Evolutionary conservation across 2,888 invertebrate species (phyloP).

Genomic region (Adelphocoris suturalis): DNA sequence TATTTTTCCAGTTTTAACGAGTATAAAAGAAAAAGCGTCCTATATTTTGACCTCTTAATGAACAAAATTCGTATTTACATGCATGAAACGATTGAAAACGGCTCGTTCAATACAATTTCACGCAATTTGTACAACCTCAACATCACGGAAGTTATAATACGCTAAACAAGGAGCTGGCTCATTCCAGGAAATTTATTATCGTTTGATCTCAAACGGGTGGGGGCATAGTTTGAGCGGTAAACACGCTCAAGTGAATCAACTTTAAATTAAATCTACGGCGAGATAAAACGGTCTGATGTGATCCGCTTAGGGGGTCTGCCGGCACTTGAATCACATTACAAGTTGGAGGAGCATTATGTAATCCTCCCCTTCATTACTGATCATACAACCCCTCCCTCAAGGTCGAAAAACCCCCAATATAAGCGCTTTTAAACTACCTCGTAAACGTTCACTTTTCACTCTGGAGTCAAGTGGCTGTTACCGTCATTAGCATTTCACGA

Average conservation of each 20-base stretch:
- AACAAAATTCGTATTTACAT: too few relatives aligned
- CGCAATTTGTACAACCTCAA: too few relatives aligned
- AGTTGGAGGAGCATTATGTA: conserved; percentile 66
- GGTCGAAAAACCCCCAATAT: conserved; percentile 61
- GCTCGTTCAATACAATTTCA: too few relatives aligned
- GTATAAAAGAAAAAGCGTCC: too few relatives aligned
- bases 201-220: conserved; percentile 20
- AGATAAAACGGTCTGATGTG: conserved; percentile 61
- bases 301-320: conserved; percentile 62
- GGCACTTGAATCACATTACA: conserved; percentile 64
- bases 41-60: too few relatives aligned
- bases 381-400: conserved; percentile 63
- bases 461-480: conserved; percentile 65
- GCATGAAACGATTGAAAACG: too few relatives aligned
- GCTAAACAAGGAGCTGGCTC: not conserved
- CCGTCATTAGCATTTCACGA: conserved; percentile 58
- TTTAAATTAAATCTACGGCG: conserved; percentile 65
- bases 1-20: too few relatives aligned
- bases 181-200: not conserved
- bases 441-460: conserved; percentile 67
- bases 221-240: conserved; percentile 61
- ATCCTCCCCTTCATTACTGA: conserved; percentile 66
- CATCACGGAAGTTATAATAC: too few relatives aligned
- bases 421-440: conserved; percentile 68
- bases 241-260: conserved; percentile 68